phyloP scores from a whole-genome alignment of 1,140 invertebrate genomes.

The Archivesica marissinica region DNA sequence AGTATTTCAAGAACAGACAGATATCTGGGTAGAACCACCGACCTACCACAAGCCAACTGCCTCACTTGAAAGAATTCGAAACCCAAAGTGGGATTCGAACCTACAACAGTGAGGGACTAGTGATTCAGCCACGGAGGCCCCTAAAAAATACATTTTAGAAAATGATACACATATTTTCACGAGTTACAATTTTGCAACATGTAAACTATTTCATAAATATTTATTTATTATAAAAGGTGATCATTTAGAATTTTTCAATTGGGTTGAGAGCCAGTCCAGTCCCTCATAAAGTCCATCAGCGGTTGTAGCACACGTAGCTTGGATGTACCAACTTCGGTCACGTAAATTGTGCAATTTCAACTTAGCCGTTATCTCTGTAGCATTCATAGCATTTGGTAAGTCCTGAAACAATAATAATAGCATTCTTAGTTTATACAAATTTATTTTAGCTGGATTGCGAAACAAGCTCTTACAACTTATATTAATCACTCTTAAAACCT shows the following conservation, averaged over 20 bases:
- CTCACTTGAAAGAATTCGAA: too few species aligned
- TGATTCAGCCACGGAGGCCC: too few species aligned
- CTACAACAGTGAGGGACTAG: too few species aligned
- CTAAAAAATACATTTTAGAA: not conserved
- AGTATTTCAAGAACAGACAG: too few species aligned
- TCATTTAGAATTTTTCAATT: constrained; percentile 74
- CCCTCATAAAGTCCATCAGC: constrained; percentile 99
- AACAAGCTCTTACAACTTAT: too few species aligned
- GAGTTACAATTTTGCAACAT: not conserved
- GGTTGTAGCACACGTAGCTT: constrained; percentile 98
- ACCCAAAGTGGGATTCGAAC: too few species aligned
- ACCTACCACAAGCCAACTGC: too few species aligned
- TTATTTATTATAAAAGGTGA: too few species aligned
- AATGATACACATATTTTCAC: not conserved
- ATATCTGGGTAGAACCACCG: too few species aligned
- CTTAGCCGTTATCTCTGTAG: constrained; percentile 98
- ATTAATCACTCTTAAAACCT: too few species aligned
- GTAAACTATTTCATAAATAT: not conserved
- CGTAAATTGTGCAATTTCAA: constrained; percentile 94
- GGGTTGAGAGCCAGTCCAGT: constrained; percentile 98
- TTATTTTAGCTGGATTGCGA: too few species aligned
- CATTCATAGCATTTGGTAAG: constrained; percentile 99
- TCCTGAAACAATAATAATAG: constrained; percentile 91
- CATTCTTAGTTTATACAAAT: too few species aligned
- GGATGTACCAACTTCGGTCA: constrained; percentile 95